A percentile compares a stretch with the other conserved stretches of the same genome.
These are phyloP conservation scores for Aulostomus chinensis DNA, from an alignment of 2,797 vertebrate species.

Conservation along the genomic window DNA sequence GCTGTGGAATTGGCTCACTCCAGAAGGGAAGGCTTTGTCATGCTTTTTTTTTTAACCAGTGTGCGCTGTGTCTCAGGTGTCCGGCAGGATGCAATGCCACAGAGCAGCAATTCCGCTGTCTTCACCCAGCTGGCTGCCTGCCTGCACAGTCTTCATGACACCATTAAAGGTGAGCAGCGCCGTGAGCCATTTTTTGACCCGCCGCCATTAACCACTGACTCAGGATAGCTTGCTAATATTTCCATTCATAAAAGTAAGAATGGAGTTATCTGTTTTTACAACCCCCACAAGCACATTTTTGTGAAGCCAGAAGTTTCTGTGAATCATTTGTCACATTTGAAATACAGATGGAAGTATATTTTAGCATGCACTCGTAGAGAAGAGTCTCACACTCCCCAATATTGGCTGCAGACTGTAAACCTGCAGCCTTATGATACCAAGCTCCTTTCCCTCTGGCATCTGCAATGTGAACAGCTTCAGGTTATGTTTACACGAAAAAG, in stretches of 20 bases:
- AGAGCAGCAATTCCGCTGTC: slow-evolving; percentile 87
- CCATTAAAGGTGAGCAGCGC: slow-evolving; percentile 86
- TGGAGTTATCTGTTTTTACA: slow-evolving; percentile 1
- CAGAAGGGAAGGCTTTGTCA: not conserved
- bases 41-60: not conserved
- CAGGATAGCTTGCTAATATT: not conserved
- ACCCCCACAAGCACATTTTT: not conserved
- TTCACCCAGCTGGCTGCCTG: slow-evolving; percentile 89
- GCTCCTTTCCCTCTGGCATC: too few relatives aligned
- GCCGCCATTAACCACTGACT: not conserved
- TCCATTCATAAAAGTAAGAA: slow-evolving; percentile 14
- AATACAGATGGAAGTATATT: too few relatives aligned
- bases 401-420: too few relatives aligned
- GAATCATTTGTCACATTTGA: too few relatives aligned
- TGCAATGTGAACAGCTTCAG: too few relatives aligned
- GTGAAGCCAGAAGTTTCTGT: too few relatives aligned
- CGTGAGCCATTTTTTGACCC: slow-evolving; percentile 2
- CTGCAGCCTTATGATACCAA: too few relatives aligned
- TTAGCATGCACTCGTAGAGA: too few relatives aligned
- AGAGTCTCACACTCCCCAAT: too few relatives aligned
- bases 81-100: slow-evolving; percentile 86
- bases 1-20: not conserved
- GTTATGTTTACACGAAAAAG: too few relatives aligned
- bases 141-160: slow-evolving; percentile 89
- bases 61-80: slow-evolving; percentile 79